Base-by-base conservation (phyloP, 2,888 invertebrate species). In the Dasysyrphus tricinctus region DNA sequence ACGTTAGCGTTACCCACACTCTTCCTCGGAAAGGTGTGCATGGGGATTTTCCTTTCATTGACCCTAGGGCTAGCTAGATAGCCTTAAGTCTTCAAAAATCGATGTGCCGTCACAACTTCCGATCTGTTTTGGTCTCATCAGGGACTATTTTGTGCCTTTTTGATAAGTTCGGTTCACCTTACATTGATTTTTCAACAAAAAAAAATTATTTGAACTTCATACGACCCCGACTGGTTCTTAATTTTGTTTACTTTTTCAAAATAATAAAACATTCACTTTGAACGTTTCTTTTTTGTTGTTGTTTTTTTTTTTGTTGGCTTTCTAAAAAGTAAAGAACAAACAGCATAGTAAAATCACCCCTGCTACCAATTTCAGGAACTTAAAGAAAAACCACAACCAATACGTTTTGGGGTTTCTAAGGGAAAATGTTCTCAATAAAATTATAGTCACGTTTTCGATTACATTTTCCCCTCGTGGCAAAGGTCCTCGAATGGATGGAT, bases 401-500 rank as follows among this genome's bases (percentile, higher is more conserved):
- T 86, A 81, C 70, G 82, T 86, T 81, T 74, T 70, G 73, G 81
- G 72, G 67, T 24, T 56, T 72, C 72, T 57, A 56, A 51, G 74
- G 42, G 78, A 59, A 67, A 75, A 82, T 79, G 74, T 86, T 75
- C 86, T 79, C 86, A 86, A 86, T 86, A 86, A 86, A 86, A 86
- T 86, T 86, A 86, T 82, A 86, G 86, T 86, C 86, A 86, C 86
- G 86, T 86, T 86, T 86, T 86, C 86, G 86, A 86, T 86, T 86
- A 86, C 86, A 82, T 79, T 86, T 72, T 39, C 56, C 59, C 72
- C 61, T 42, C 49, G 37, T 77, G 63, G 57, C 37, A 44, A 61
- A 16, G 34, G 49, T 39, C 32, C 29, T 39, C 32, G n/a, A 76
- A 16, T 16, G 73, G 57, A 47, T 54, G 77, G 32, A 32, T 32